Evolutionary conservation across 2,888 invertebrate genomes (phyloP).

Genomic region (Fabriciana adippe): DNA sequence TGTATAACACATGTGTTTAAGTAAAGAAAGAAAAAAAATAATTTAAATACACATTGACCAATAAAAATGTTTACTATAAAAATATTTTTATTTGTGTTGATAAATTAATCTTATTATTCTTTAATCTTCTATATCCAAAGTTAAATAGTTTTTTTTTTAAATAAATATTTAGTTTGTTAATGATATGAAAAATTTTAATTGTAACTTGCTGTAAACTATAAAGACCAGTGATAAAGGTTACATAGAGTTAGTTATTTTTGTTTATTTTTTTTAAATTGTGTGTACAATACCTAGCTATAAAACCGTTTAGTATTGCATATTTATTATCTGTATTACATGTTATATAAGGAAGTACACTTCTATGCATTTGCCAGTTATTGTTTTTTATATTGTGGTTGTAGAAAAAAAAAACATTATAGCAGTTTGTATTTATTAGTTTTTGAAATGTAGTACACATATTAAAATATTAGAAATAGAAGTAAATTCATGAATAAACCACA

Average conservation of each 20-base stretch:
- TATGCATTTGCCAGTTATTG: slow-evolving; percentile 38
- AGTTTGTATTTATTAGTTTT: slow-evolving; percentile 7
- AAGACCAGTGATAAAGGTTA: not conserved
- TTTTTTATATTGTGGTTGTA: slow-evolving; percentile 35
- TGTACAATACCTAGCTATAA: slow-evolving; percentile 26
- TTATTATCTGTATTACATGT: slow-evolving; percentile 37
- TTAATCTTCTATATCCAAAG: no score
- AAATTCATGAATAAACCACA: not conserved
- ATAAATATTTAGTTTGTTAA: not conserved
- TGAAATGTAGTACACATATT: not conserved
- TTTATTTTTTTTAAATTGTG: not conserved
- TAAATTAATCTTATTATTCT: no score
- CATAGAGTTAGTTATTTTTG: not conserved
- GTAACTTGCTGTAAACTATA: no score
- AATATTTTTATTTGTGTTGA: not conserved
- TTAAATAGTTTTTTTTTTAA: no score
- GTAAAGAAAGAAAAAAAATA: not conserved
- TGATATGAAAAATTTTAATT: not conserved
- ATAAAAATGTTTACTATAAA: not conserved
- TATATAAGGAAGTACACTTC: slow-evolving; percentile 48
- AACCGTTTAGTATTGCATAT: slow-evolving; percentile 34
- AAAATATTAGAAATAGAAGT: slow-evolving; percentile 4
- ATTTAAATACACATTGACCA: not conserved
- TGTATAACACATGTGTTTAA: slow-evolving; percentile 18
- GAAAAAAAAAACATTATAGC: not conserved